A percentile compares a stretch with the other conserved stretches of the same genome.
These are phyloP conservation scores for Phalloptychus januarius DNA, from an alignment of 2,797 vertebrate genomes.

Conservation along the genomic window DNA sequence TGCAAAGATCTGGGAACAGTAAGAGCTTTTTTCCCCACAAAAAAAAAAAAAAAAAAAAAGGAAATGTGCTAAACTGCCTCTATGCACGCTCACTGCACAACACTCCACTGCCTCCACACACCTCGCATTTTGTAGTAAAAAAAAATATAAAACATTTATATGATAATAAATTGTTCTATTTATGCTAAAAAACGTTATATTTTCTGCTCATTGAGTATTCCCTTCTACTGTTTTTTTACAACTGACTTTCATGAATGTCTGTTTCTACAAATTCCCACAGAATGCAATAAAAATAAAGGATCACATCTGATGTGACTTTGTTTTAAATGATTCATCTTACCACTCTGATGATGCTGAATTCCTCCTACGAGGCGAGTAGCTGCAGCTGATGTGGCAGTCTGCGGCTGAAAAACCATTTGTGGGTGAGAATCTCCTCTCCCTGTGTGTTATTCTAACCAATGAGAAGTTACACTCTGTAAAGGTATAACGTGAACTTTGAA, in stretches of 20 bases:
- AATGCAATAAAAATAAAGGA: neutral
- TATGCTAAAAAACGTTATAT: neutral
- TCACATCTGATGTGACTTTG: neutral
- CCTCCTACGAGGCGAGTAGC: neutral
- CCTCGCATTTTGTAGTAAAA: too few species aligned
- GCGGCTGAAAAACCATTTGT: neutral
- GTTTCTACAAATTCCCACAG: neutral
- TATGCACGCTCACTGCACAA: neutral
- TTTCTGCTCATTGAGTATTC: neutral
- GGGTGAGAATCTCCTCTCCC: neutral
- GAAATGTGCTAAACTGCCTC: neutral
- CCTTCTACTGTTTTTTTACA: neutral
- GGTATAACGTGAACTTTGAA: constrained; percentile 34
- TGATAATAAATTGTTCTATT: neutral
- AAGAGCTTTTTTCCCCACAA: neutral
- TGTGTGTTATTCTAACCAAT: constrained; percentile 18
- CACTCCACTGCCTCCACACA: too few species aligned
- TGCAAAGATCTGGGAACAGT: neutral
- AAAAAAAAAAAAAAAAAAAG: neutral
- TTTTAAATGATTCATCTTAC: neutral
- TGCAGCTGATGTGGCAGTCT: neutral
- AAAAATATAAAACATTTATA: too few species aligned
- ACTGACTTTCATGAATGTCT: neutral
- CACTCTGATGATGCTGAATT: neutral
- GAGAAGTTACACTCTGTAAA: constrained; percentile 23